phyloP scores from a whole-genome alignment of 2,888 invertebrate species.

The Tetragonisca angustula region DNA sequence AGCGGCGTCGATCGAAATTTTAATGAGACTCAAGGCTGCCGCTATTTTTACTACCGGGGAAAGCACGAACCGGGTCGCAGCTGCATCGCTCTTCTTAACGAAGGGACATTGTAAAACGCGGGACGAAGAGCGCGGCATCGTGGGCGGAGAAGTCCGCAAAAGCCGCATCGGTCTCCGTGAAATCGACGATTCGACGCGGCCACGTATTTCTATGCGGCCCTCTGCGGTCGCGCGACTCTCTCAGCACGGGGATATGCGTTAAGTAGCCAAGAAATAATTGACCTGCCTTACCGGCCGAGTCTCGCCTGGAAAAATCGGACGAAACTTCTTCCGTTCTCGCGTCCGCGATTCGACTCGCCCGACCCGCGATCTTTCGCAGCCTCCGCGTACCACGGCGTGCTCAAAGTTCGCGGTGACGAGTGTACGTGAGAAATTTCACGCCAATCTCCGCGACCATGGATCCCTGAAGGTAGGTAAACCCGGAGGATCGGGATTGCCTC shows the following conservation, averaged over 20 bases:
- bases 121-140: slow-evolving; percentile 70
- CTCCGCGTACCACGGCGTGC: slow-evolving; percentile 8
- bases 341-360: slow-evolving; percentile 76
- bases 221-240: slow-evolving; percentile 77
- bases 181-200: slow-evolving; percentile 82
- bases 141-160: slow-evolving; percentile 83
- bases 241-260: slow-evolving; percentile 72
- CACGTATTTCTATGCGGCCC: slow-evolving; percentile 78
- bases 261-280: slow-evolving; percentile 76
- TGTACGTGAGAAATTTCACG: slow-evolving; percentile 57
- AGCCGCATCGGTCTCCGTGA: slow-evolving; percentile 83
- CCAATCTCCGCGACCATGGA: slow-evolving; percentile 13
- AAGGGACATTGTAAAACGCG: slow-evolving; percentile 81
- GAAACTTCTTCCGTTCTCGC: slow-evolving; percentile 67
- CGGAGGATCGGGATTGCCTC: too few relatives aligned
- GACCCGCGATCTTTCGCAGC: slow-evolving; percentile 64
- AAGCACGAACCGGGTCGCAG: slow-evolving; percentile 56
- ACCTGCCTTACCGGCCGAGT: slow-evolving; percentile 34
- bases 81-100: slow-evolving; percentile 77
- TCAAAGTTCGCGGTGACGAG: slow-evolving; percentile 42
- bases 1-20: slow-evolving; percentile 40
- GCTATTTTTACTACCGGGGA: slow-evolving; percentile 54
- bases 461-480: background rate
- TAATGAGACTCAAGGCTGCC: slow-evolving; percentile 65
- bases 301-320: slow-evolving; percentile 40